Evolutionary conservation across 2,113 vertebrate species (phyloP).

Genomic region (Macrotis lagotis): DNA sequence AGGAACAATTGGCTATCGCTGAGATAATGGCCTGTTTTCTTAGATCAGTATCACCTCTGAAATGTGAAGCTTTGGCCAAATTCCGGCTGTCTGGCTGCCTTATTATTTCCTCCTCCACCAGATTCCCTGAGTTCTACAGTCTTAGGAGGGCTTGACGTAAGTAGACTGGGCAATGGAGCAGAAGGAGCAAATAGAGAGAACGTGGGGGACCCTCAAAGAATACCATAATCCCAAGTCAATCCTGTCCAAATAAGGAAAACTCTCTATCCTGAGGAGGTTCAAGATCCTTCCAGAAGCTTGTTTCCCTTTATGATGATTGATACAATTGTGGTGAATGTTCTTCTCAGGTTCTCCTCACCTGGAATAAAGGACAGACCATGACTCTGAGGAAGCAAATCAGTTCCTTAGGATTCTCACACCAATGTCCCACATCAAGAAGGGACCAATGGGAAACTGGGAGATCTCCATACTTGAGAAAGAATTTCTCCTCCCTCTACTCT

Average conservation of each 20-base stretch:
- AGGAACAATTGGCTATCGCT: slow-evolving; percentile 84
- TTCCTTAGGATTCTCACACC: not conserved
- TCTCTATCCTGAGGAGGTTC: slow-evolving; percentile 55
- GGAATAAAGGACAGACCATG: slow-evolving; percentile 9
- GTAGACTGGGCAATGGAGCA: slow-evolving; percentile 49
- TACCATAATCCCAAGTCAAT: slow-evolving; percentile 47
- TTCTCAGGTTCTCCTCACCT: slow-evolving; percentile 8
- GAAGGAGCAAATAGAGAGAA: slow-evolving; percentile 63
- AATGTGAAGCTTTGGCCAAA: slow-evolving; percentile 78
- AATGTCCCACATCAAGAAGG: not conserved
- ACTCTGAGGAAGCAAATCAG: slow-evolving; percentile 33
- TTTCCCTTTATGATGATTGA: not conserved
- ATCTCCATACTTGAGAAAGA: not conserved
- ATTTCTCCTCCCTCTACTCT: not conserved
- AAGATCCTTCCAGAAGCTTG: slow-evolving; percentile 34
- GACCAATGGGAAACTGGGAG: not conserved
- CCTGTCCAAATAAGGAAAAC: slow-evolving; percentile 52
- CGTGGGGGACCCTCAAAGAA: slow-evolving; percentile 41
- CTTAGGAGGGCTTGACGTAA: slow-evolving; percentile 60
- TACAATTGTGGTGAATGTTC: not conserved
- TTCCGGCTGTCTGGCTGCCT: slow-evolving; percentile 58
- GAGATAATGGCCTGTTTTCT: slow-evolving; percentile 82
- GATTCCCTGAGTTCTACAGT: slow-evolving; percentile 72
- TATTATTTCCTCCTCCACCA: slow-evolving; percentile 46
- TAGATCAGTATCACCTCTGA: slow-evolving; percentile 81